Conservation (phyloP, 2,888 invertebrate species). For the Diarsia rubi region DNA sequence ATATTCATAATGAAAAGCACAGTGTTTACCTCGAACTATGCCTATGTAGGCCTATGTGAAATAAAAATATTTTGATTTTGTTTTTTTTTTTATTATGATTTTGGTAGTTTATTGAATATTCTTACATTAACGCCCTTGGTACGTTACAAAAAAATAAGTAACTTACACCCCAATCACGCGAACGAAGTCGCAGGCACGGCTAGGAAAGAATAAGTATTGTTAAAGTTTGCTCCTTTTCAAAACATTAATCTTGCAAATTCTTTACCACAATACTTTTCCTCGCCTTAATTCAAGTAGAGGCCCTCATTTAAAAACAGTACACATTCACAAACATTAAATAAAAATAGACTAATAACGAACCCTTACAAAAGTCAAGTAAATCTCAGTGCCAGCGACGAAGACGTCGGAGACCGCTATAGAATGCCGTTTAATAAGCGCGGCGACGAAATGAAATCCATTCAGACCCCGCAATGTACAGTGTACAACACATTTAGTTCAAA, state of each 20-base stretch:
- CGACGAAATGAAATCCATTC: constrained; percentile 48
- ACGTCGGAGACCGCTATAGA: constrained; percentile 22
- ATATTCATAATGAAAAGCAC: too few species aligned
- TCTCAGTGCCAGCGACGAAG: constrained; percentile 19
- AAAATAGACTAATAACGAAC: constrained; percentile 49
- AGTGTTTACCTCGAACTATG: too few species aligned
- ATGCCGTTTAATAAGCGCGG: constrained; percentile 43
- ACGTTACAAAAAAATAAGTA: too few species aligned
- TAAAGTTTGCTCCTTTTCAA: neutral
- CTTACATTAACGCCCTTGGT: too few species aligned
- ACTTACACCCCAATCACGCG: too few species aligned
- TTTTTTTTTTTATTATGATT: too few species aligned
- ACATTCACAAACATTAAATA: constrained; percentile 52
- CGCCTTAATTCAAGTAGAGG: constrained; percentile 20
- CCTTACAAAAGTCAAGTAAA: constrained; percentile 42
- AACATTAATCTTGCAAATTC: neutral
- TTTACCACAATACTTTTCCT: neutral
- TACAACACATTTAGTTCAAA: constrained; percentile 40
- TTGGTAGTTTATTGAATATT: too few species aligned
- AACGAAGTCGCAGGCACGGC: too few species aligned
- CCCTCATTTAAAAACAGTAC: constrained; percentile 29
- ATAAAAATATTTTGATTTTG: too few species aligned
- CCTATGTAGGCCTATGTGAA: too few species aligned
- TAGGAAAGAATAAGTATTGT: neutral
- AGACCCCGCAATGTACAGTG: constrained; percentile 44